phyloP scores from a whole-genome alignment of 2,113 vertebrate genomes.

The Scortum barcoo region DNA sequence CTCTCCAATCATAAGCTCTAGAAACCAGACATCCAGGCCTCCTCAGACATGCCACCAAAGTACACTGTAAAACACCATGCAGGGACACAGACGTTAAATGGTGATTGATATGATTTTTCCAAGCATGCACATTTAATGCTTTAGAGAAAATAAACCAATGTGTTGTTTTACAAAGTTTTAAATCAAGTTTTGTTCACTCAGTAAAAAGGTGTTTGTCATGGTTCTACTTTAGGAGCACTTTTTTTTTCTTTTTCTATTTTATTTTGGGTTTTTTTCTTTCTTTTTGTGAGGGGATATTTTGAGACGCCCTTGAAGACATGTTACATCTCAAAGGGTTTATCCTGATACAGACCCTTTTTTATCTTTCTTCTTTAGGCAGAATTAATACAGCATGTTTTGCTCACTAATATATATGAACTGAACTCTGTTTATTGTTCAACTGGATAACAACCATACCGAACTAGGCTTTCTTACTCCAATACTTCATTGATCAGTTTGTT shows the following conservation, averaged over 20 bases:
- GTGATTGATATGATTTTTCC: not conserved
- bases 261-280: not conserved
- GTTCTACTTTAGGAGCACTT: not conserved
- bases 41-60: not conserved
- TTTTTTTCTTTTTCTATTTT: not conserved
- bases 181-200: not conserved
- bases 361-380: no score
- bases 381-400: not conserved
- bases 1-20: conserved; percentile 13
- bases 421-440: not conserved
- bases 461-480: not conserved
- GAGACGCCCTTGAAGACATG: not conserved
- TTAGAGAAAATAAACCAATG: not conserved
- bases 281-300: not conserved
- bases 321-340: not conserved
- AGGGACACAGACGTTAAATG: not conserved
- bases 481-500: not conserved
- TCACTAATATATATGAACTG: not conserved
- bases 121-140: not conserved
- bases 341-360: not conserved
- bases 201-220: not conserved
- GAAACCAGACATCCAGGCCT: conserved; percentile 12
- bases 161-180: not conserved
- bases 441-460: not conserved
- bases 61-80: conserved; percentile 36